Evolutionary conservation across 92 coral and sea anemone genomes (phyloP), one percentile per base, ranked within the genome.

Genomic region (Siderastrea siderea): DNA sequence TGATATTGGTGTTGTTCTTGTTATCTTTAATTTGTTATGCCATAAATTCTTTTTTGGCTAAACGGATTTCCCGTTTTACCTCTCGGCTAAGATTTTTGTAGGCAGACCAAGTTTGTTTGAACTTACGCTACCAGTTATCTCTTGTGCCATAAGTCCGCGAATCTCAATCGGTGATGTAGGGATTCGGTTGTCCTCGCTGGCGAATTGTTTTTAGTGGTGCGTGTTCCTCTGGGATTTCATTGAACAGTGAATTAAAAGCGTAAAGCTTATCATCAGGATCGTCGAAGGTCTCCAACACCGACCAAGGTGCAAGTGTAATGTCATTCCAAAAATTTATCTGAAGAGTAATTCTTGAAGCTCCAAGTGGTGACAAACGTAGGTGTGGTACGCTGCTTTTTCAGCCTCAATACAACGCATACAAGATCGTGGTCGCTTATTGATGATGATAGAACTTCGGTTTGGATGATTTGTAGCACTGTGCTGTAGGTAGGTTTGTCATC

Each of bases 131-230:
- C 92, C 92, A 89, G 54, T 75, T 55, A 63, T 83, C 88, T 76
- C 92, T 74, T 17, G 72, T 78, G 57, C 50, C 92, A 89, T 89
- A 16, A 89, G 89, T 55, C 77, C 63, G 13, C 88, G 92, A 72
- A 89, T 77, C 15, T 67, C 71, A 19, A n/a, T 67, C 4, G 0
- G 71, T 67, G 13, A 67, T 83, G 84, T 65, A 89, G 43, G 84
- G 80, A 49, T 81, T 81, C 16, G 68, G 92, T 44, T 82, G 87
- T 68, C 75, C 76, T 15, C 82, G 81, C 17, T n/a, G n/a, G 17
- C 60, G 59, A 14, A 83, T 11, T 19, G 81, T 89, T 77, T 77
- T 83, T 51, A 83, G 10, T 11, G 88, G 92, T 75, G 90, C 90
- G 52, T 86, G 85, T 68, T 86, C 64, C 0, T 86, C 78, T 47